Conservation (phyloP, 2,888 invertebrate genomes). For the Pyrrhosoma nymphula region DNA sequence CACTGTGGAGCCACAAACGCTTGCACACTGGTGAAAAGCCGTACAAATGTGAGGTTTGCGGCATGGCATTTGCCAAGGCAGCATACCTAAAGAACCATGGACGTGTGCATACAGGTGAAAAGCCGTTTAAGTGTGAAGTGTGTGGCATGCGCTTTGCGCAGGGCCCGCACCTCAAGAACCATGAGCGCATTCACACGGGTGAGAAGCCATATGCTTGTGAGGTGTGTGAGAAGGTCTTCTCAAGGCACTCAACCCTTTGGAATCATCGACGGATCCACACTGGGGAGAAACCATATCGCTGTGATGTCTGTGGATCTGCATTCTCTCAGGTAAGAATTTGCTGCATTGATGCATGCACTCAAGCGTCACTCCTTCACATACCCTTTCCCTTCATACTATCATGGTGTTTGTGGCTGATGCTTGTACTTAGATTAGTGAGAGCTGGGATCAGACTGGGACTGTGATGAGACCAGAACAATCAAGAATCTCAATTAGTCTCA, state of each 20-base stretch:
- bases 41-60: slow-evolving; percentile 93
- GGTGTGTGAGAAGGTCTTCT: slow-evolving; percentile 93
- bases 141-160: slow-evolving; percentile 96
- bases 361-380: not conserved
- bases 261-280: slow-evolving; percentile 93
- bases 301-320: slow-evolving; percentile 69
- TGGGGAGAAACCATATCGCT: slow-evolving; percentile 88
- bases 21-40: slow-evolving; percentile 91
- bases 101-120: slow-evolving; percentile 89
- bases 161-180: slow-evolving; percentile 92
- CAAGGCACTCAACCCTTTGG: slow-evolving; percentile 92
- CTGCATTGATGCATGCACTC: not conserved
- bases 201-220: slow-evolving; percentile 94
- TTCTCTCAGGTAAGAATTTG: slow-evolving; percentile 79
- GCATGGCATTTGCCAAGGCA: slow-evolving; percentile 92
- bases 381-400: not conserved
- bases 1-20: slow-evolving; percentile 93
- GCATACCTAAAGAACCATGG: slow-evolving; percentile 95
- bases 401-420: not conserved
- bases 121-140: slow-evolving; percentile 85
- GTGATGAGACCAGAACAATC: not conserved
- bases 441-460: slow-evolving; percentile 11
- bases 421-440: not conserved
- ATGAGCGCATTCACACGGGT: slow-evolving; percentile 92
- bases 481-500: not conserved